Evolutionary conservation across 2,113 vertebrate genomes (phyloP).

Genomic region (Hydrochoerus hydrochaeris): DNA sequence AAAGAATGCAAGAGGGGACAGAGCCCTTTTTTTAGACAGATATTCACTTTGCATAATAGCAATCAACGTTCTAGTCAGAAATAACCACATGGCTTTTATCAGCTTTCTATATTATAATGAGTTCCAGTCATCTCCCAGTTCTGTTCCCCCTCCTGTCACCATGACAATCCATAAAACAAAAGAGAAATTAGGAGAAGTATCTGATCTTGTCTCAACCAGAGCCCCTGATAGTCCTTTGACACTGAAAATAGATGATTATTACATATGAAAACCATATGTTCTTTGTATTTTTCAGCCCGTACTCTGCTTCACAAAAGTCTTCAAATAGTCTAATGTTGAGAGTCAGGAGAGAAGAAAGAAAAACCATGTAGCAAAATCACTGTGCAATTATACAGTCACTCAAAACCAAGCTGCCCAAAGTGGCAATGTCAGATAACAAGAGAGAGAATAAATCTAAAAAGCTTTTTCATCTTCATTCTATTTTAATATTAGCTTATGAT

Average conservation of each 20-base stretch:
- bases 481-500: conserved; percentile 22
- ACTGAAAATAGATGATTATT: conserved; percentile 4
- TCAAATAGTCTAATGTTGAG: conserved; percentile 9
- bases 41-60: not conserved
- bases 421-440: not conserved
- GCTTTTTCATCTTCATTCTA: not conserved
- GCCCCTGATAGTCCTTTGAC: not conserved
- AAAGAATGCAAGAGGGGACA: not conserved
- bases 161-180: not conserved
- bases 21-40: not conserved
- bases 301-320: not conserved
- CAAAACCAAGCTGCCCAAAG: not conserved
- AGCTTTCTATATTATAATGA: not conserved
- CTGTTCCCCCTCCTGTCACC: not conserved
- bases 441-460: not conserved
- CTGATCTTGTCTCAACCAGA: not conserved
- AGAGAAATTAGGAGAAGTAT: not conserved
- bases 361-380: not conserved
- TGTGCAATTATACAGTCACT: not conserved
- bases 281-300: not conserved
- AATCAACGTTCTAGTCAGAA: not conserved
- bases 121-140: not conserved
- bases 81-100: not conserved
- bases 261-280: not conserved
- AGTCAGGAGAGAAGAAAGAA: not conserved